Evolutionary conservation across 2,888 invertebrate genomes (phyloP).

Genomic region (Epicampocera succincta): DNA sequence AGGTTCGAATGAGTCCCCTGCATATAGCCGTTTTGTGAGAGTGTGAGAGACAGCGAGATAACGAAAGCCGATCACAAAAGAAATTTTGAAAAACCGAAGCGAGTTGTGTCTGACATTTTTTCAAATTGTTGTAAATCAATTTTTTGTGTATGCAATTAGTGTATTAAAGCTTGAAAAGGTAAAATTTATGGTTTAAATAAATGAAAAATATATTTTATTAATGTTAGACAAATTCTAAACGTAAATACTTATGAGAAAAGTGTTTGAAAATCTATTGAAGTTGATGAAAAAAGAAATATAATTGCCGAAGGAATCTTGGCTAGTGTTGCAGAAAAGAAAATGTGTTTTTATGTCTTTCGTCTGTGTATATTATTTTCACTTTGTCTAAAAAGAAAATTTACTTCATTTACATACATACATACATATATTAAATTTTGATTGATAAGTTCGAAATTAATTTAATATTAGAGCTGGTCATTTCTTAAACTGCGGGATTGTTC

Average conservation of each 20-base stretch:
- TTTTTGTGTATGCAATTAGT: conserved; percentile 80
- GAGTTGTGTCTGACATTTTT: conserved; percentile 68
- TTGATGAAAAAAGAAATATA: conserved; percentile 35
- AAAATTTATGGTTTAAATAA: conserved; percentile 62
- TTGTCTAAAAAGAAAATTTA: neutral
- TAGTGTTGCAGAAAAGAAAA: conserved; percentile 53
- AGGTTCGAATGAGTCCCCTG: conserved; percentile 50
- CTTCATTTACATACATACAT: conserved; percentile 11
- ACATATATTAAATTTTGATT: neutral
- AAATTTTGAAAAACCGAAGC: conserved; percentile 76
- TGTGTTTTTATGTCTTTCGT: conserved; percentile 56
- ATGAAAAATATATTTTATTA: conserved; percentile 9
- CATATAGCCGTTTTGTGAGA: conserved; percentile 8
- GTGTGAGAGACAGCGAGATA: conserved; percentile 34
- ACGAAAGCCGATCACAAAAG: conserved; percentile 77
- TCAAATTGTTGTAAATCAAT: conserved; percentile 77
- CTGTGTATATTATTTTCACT: conserved; percentile 34
- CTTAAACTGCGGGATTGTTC: too few species aligned
- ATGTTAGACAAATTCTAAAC: neutral
- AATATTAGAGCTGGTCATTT: too few species aligned
- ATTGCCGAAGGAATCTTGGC: conserved; percentile 5
- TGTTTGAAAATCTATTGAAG: conserved; percentile 12
- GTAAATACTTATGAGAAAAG: neutral
- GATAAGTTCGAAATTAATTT: too few species aligned
- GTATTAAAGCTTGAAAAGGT: conserved; percentile 75